Base-by-base conservation (phyloP, 2,797 vertebrate species). In the Semaprochilodus insignis region DNA sequence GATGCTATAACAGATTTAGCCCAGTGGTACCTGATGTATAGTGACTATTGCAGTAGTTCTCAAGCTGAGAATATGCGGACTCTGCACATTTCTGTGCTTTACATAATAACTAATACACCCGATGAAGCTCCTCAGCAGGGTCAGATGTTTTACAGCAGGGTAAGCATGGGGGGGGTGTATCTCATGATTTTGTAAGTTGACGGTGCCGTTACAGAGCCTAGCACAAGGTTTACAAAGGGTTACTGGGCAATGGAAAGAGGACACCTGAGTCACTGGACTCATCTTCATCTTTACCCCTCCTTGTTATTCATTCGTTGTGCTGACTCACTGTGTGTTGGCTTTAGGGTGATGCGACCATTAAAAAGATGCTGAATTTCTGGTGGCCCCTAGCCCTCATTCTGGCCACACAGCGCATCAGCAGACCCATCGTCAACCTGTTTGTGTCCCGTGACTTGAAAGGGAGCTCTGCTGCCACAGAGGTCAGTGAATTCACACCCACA, bases 301-400 rank as follows among this genome's bases (percentile, higher is more conserved):
- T 19, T 55, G 31, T 34, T 69, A 10, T 21, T 36, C 21, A 36
- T 82, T 17, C 63, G 17, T 44, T 51, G 4, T 16, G 31, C 59
- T 60, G 59, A 74, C 52, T 65, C 31, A 19, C 16, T 73, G 51
- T 75, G 17, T 51, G 23, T 62, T 84, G 31, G 6, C 14, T 11
- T 13, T 91, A 99, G 98, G 98, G 98, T 17, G 98, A 99, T 40
- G 97, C 98, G 82, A 99, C 98, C 2, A 94, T 99, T 92, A 97
- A 95, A 88, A 99, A 99, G 94, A 99, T 99, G 98, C 93, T 99
- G 90, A 96, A 94, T 85, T 99, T 99, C 93, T 99, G 98, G 98
- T 99, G 98, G 98, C 98, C 98, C 34, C 90, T 99, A 93, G 98
- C 98, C 0, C 96, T 99, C 81, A 99, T 99, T 90, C 89, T 99